Evolutionary conservation across 2,113 vertebrate species (phyloP).

Genomic region (Amphiprion percula): DNA sequence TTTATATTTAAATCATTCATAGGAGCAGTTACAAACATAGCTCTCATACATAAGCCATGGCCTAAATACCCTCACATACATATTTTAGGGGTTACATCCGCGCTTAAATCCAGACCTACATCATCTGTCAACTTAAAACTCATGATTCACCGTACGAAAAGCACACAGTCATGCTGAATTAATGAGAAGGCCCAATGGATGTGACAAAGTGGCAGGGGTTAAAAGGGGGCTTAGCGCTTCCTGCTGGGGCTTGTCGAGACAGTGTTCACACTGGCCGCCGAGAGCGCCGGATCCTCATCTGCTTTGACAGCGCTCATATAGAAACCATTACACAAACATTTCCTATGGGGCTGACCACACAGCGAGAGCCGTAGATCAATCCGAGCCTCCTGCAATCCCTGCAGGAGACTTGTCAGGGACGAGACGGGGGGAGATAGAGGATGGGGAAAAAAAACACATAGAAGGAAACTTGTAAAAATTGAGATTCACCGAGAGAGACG

Average conservation of each 20-base stretch:
- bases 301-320: constrained; percentile 74
- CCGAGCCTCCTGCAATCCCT: constrained; percentile 51
- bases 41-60: constrained; percentile 57
- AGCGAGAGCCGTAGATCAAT: constrained; percentile 68
- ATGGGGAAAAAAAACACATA: neutral
- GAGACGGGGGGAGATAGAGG: constrained; percentile 15
- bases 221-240: constrained; percentile 62
- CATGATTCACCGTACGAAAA: constrained; percentile 41
- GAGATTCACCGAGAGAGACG: constrained; percentile 8
- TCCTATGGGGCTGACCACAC: constrained; percentile 74
- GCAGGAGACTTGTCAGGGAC: constrained; percentile 52
- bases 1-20: constrained; percentile 62
- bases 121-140: constrained; percentile 8
- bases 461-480: constrained; percentile 12
- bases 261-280: constrained; percentile 39
- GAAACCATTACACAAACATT: constrained; percentile 75
- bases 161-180: constrained; percentile 60
- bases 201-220: constrained; percentile 67
- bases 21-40: constrained; percentile 37
- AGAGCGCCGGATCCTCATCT: constrained; percentile 68
- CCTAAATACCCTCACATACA: constrained; percentile 41
- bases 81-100: constrained; percentile 56
- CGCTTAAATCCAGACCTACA: constrained; percentile 20
- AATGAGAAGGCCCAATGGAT: constrained; percentile 53
- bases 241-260: constrained; percentile 62